Evolutionary conservation across 1,140 invertebrate genomes (phyloP).

Genomic region (Uloborus diversus): DNA sequence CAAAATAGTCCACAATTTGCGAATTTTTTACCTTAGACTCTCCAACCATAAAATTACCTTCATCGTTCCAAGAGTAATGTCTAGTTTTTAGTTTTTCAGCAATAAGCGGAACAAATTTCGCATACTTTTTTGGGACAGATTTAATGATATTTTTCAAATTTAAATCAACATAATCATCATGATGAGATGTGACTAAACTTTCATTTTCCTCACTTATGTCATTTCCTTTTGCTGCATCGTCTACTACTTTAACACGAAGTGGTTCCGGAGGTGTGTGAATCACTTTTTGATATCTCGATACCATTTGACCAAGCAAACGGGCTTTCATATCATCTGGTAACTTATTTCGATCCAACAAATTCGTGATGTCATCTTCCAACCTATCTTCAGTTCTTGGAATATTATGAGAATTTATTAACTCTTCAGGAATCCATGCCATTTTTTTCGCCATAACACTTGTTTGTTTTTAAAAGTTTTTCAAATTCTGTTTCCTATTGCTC

Average conservation of each 20-base stretch:
- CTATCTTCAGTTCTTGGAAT: neutral
- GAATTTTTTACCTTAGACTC: neutral
- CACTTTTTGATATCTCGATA: neutral
- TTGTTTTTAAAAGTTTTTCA: neutral
- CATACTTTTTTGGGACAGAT: neutral
- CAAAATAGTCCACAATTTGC: neutral
- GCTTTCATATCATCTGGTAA: constrained; percentile 20
- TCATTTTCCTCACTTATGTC: no score
- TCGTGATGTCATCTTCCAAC: neutral
- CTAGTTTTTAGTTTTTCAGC: constrained; percentile 15
- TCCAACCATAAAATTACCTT: neutral
- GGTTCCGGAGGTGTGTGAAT: neutral
- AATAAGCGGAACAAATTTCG: constrained; percentile 19
- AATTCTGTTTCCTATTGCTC: neutral
- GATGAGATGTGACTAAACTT: no score
- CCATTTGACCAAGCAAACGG: constrained; percentile 8
- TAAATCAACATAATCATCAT: no score
- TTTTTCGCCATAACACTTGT: neutral
- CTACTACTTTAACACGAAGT: neutral
- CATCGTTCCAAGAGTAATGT: neutral
- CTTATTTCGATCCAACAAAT: neutral
- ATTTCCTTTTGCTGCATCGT: neutral
- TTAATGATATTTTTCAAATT: no score
- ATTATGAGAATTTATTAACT: neutral
- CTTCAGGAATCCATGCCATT: neutral